These are phyloP conservation scores for Cantharis lateralis DNA, from an alignment of 2,888 invertebrate species.

Conservation along the genomic window DNA sequence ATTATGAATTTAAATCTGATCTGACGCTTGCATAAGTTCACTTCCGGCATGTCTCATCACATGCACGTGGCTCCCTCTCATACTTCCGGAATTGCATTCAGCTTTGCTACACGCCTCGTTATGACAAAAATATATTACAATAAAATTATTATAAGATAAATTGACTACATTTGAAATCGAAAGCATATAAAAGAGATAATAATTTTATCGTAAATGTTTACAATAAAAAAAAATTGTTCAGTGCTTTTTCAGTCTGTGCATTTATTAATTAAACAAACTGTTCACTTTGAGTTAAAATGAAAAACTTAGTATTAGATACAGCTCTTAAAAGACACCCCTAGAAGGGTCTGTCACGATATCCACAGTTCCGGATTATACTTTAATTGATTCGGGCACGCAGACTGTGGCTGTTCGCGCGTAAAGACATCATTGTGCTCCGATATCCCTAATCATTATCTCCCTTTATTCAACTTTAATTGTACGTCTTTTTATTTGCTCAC, in stretches of 20 bases:
- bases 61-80: constrained; percentile 52
- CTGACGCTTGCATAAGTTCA: constrained; percentile 48
- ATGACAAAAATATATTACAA: constrained; percentile 1
- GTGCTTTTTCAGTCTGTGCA: not conserved
- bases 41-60: constrained; percentile 52
- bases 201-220: too few species aligned
- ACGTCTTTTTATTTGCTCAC: constrained; percentile 48
- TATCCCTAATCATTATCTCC: constrained; percentile 57
- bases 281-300: not conserved
- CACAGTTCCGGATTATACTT: constrained; percentile 64
- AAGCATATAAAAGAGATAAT: too few species aligned
- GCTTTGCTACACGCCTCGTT: constrained; percentile 3
- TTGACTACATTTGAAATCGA: not conserved
- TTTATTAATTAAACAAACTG: not conserved
- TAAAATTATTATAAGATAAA: not conserved
- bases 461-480: constrained; percentile 53
- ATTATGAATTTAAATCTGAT: constrained; percentile 49
- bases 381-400: constrained; percentile 63
- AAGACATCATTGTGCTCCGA: constrained; percentile 54
- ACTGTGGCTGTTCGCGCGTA: constrained; percentile 54
- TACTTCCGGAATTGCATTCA: constrained; percentile 44
- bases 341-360: constrained; percentile 38
- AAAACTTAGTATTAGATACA: not conserved
- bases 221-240: too few species aligned
- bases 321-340: constrained; percentile 26